Conservation (phyloP, 2,888 invertebrate genomes). For the Epiperipatus broadwayi region DNA sequence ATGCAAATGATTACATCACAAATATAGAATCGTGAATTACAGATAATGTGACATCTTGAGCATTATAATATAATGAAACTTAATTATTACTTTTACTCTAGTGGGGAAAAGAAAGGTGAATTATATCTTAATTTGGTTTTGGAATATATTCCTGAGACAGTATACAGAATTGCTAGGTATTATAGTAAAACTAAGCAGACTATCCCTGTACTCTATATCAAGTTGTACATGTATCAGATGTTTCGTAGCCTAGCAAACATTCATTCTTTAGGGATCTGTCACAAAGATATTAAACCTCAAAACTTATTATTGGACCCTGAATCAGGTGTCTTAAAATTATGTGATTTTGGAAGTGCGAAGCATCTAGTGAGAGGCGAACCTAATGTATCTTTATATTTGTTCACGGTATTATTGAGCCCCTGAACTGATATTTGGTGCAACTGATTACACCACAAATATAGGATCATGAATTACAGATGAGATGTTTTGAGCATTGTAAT, state of each 20-base stretch:
- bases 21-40: conserved; percentile 97
- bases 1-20: too few species aligned
- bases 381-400: conserved; percentile 97
- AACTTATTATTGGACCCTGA: conserved; percentile 93
- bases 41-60: conserved; percentile 98
- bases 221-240: conserved; percentile 99
- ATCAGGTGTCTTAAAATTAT: conserved; percentile 88
- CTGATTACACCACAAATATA: conserved; percentile 88
- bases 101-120: conserved; percentile 99
- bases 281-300: conserved; percentile 99
- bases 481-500: too few species aligned
- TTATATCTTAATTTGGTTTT: conserved; percentile 99
- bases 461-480: too few species aligned
- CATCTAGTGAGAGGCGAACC: conserved; percentile 89
- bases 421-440: conserved; percentile 97
- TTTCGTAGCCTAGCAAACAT: conserved; percentile 98
- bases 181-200: conserved; percentile 99
- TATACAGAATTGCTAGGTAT: conserved; percentile 98
- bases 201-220: conserved; percentile 98
- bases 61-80: conserved; percentile 99
- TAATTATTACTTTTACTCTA: conserved; percentile 99
- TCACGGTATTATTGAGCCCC: conserved; percentile 96
- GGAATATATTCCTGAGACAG: conserved; percentile 99
- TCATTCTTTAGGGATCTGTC: conserved; percentile 94
- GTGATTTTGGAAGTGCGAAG: conserved; percentile 97